phyloP scores from a whole-genome alignment of 2,888 invertebrate species.

The Platycnemis pennipes region DNA sequence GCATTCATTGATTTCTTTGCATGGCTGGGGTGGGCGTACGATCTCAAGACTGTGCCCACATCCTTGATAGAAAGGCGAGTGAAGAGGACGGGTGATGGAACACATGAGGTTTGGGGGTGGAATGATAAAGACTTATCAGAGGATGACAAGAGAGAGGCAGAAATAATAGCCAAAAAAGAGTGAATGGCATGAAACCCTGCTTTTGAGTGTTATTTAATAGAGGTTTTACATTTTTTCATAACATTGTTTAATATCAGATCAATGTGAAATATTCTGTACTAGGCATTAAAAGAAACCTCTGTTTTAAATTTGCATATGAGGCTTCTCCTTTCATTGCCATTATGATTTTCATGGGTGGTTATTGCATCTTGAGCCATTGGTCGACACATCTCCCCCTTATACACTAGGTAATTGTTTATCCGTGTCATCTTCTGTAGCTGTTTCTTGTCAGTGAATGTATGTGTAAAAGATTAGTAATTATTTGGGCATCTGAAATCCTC shows the following conservation, averaged over 20 bases:
- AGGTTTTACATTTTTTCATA: background rate
- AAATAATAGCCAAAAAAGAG: slow-evolving; percentile 36
- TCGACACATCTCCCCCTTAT: background rate
- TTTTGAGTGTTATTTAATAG: background rate
- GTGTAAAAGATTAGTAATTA: background rate
- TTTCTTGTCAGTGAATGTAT: background rate
- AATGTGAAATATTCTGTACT: background rate
- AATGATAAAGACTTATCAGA: slow-evolving; percentile 83
- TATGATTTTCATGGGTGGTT: background rate
- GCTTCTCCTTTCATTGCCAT: background rate
- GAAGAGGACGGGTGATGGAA: slow-evolving; percentile 87
- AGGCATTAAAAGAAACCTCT: slow-evolving; percentile 25
- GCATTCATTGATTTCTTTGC: slow-evolving; percentile 90
- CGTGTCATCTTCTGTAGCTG: background rate
- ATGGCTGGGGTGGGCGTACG: slow-evolving; percentile 92
- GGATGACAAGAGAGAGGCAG: slow-evolving; percentile 54
- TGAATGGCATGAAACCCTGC: background rate
- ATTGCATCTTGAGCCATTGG: slow-evolving; percentile 9
- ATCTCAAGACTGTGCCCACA: slow-evolving; percentile 86
- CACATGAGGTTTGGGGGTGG: slow-evolving; percentile 90
- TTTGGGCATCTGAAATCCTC: background rate
- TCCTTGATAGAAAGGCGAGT: slow-evolving; percentile 84
- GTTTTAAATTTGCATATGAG: background rate
- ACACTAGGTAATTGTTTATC: background rate
- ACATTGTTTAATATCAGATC: slow-evolving; percentile 14